Percentiles rank a stretch among this genome's conserved stretches.
These are phyloP conservation scores for Micrasema minimum DNA, from an alignment of 1,140 invertebrate genomes.

Conservation along the genomic window DNA sequence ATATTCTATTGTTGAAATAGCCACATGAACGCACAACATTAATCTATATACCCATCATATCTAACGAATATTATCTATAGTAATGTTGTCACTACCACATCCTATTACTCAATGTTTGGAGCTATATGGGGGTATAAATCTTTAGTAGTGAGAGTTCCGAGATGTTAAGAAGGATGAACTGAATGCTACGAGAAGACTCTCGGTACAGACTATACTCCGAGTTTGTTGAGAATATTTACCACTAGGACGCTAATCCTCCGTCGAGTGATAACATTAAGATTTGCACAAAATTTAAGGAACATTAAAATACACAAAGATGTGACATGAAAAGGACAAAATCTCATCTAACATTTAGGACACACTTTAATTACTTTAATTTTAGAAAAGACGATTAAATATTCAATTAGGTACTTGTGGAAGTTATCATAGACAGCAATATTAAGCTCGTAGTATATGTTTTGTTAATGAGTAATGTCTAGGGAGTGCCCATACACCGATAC, in stretches of 20 bases:
- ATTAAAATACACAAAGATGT: slow-evolving; percentile 40
- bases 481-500: slow-evolving; percentile 39
- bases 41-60: no score
- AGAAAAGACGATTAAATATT: slow-evolving; percentile 45
- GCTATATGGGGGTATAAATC: no score
- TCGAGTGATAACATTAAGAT: slow-evolving; percentile 34
- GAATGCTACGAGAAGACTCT: no score
- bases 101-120: no score
- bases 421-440: slow-evolving; percentile 53
- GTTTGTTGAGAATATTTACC: no score
- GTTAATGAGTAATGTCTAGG: slow-evolving; percentile 31
- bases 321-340: slow-evolving; percentile 46
- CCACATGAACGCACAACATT: no score
- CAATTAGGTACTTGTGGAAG: slow-evolving; percentile 54
- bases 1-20: neutral
- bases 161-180: no score
- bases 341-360: slow-evolving; percentile 49
- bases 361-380: slow-evolving; percentile 38
- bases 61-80: no score
- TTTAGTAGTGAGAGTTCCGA: no score
- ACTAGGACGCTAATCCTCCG: neutral
- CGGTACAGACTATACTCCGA: no score
- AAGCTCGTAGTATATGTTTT: slow-evolving; percentile 51
- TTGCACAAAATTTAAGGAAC: slow-evolving; percentile 31
- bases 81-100: no score